Base-by-base conservation (phyloP, 2,888 invertebrate species). In the Ashinkailepas kermadecensis region DNA sequence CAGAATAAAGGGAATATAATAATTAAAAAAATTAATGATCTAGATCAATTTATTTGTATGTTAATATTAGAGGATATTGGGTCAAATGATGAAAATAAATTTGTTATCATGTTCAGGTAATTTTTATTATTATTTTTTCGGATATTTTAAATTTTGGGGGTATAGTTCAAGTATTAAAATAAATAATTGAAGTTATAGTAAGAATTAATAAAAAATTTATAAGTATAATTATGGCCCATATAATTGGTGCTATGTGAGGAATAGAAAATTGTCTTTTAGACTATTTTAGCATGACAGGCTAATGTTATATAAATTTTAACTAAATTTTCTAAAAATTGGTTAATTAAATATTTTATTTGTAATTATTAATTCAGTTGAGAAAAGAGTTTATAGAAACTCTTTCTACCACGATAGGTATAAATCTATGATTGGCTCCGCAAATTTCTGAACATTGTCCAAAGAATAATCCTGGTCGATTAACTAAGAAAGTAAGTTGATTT, bases 371-470 rank as follows among this genome's bases (percentile, higher is more conserved):
- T 81, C 83, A 84, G 13, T 81, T 81, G 67, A 82, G n/a, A 39
- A 83, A 83, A 7, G 58, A 39, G 1, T 81, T 59, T 39, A 81
- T 64, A 25, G 82, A 80, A 18, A 90, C 88, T 86, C 89, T 89
- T 91, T 92, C 91, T 86, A 92, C 87, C 83, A 90, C 89, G 90
- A 93, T 93, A 62, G 93, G 93, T 88, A 94, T 94, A 90, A 93
- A 93, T 83, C 92, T 92, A 87, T 94, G 93, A 87, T 94, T 93
- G 81, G 91, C 90, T 0, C 93, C 93, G 88, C 93, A 94, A 89
- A 94, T 93, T 91, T 94, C 93, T 85, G 93, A 93, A 87, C 93
- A 94, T 91, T 93, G 93, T 0, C 93, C 93, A 88, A 88, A 93
- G 88, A 90, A 92, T 86, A 93, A 85, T 78, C 93, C 92, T 0